Conservation (phyloP, 2,113 vertebrate genomes). For the Eulacestoma nigropectus region DNA sequence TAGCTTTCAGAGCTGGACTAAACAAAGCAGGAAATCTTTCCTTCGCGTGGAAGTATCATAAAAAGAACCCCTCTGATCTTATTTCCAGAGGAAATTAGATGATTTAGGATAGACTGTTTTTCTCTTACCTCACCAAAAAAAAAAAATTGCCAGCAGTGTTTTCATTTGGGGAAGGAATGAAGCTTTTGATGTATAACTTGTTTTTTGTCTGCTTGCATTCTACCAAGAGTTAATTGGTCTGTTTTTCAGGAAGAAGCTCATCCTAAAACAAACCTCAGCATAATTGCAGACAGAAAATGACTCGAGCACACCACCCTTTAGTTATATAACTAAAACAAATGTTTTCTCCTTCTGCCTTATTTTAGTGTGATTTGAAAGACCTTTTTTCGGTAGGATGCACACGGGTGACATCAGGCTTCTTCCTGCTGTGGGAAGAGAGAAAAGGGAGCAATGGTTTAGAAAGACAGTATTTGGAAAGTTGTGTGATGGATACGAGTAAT, state of each 20-base stretch:
- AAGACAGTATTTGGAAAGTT: background rate
- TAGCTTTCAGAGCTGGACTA: background rate
- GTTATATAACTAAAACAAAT: slow-evolving; percentile 32
- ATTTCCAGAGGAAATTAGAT: background rate
- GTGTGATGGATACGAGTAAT: background rate
- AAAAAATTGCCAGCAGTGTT: background rate
- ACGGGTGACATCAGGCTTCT: background rate
- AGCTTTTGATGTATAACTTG: background rate
- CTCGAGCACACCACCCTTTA: background rate
- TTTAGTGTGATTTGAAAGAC: background rate
- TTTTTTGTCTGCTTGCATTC: background rate
- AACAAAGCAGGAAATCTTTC: background rate
- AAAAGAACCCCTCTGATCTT: background rate
- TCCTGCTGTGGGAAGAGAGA: background rate
- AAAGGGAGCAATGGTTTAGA: background rate
- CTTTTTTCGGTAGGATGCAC: background rate
- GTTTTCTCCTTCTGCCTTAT: background rate
- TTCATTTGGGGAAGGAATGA: background rate
- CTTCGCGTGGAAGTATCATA: background rate
- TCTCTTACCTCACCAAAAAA: background rate
- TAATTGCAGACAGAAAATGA: background rate
- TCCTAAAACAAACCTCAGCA: background rate
- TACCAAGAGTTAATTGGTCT: background rate
- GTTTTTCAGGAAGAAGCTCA: slow-evolving; percentile 20
- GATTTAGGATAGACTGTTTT: background rate